phyloP scores from a whole-genome alignment of 2,113 vertebrate species.

The Pagrus major region DNA sequence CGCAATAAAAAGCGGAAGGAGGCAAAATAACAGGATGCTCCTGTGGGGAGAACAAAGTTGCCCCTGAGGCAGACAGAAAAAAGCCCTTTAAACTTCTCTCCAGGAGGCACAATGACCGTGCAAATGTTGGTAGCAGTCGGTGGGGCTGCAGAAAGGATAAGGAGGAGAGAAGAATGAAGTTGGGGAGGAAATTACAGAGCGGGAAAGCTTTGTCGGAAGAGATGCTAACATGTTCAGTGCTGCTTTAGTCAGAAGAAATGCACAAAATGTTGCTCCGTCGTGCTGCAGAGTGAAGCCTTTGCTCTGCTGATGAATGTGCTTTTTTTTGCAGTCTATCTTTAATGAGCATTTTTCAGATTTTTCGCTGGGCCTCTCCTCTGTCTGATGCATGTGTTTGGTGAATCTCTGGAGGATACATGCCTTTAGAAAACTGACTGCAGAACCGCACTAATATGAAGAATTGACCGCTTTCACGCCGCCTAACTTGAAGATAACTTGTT shows the following conservation, averaged over 20 bases:
- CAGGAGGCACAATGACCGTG: constrained; percentile 43
- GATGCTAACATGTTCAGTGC: constrained; percentile 46
- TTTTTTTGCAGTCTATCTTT: constrained; percentile 30
- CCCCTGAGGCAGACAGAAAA: constrained; percentile 52
- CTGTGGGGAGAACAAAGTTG: constrained; percentile 35
- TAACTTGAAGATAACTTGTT: constrained; percentile 33
- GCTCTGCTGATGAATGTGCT: constrained; percentile 16
- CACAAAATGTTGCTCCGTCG: constrained; percentile 8
- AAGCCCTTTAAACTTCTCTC: constrained; percentile 58
- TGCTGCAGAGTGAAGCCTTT: constrained; percentile 2
- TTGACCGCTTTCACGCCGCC: constrained; percentile 27
- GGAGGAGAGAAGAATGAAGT: constrained; percentile 17
- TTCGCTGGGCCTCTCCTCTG: constrained; percentile 35
- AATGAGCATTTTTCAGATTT: constrained; percentile 47
- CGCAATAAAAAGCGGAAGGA: constrained; percentile 53
- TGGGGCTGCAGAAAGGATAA: constrained; percentile 46
- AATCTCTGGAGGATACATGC: constrained; percentile 24
- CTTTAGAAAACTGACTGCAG: constrained; percentile 50
- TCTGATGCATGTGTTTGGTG: constrained; percentile 48
- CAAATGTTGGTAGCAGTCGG: constrained; percentile 42
- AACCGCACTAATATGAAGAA: constrained; percentile 31
- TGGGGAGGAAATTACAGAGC: constrained; percentile 52
- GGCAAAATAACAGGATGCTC: constrained; percentile 52
- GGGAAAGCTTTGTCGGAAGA: constrained; percentile 14
- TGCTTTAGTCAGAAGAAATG: constrained; percentile 45